phyloP scores from a whole-genome alignment of 2,888 invertebrate genomes.

The Diaphora mendica region DNA sequence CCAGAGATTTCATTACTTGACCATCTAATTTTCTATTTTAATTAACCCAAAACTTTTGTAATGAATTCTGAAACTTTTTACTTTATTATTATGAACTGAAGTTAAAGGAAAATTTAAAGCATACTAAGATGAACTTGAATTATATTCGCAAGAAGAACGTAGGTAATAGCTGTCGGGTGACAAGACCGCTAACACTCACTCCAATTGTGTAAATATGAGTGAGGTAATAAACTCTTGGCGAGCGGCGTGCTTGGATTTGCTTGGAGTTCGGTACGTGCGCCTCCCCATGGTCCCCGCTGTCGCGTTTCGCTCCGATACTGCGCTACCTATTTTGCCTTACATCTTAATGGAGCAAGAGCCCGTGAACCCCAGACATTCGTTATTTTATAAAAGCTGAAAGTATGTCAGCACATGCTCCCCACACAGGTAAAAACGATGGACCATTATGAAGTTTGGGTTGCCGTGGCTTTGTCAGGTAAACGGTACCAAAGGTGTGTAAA shows the following conservation, averaged over 20 bases:
- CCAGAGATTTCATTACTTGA: constrained; percentile 36
- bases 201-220: constrained; percentile 82
- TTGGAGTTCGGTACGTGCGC: constrained; percentile 78
- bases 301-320: constrained; percentile 50
- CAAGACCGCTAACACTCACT: constrained; percentile 75
- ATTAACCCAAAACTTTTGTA: constrained; percentile 10
- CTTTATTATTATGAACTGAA: background rate
- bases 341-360: too few species aligned
- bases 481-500: too few species aligned
- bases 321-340: constrained; percentile 51
- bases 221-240: constrained; percentile 80
- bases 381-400: too few species aligned
- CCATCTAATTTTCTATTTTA: constrained; percentile 27
- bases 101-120: background rate
- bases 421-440: too few species aligned
- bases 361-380: too few species aligned
- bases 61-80: constrained; percentile 7
- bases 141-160: constrained; percentile 45
- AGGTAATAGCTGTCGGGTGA: constrained; percentile 44
- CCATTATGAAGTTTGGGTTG: too few species aligned
- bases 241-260: constrained; percentile 79
- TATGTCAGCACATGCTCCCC: too few species aligned
- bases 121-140: background rate
- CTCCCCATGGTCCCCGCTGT: constrained; percentile 55
- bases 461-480: too few species aligned